phyloP scores from a whole-genome alignment of 2,113 vertebrate species.

The Mus pahari region DNA sequence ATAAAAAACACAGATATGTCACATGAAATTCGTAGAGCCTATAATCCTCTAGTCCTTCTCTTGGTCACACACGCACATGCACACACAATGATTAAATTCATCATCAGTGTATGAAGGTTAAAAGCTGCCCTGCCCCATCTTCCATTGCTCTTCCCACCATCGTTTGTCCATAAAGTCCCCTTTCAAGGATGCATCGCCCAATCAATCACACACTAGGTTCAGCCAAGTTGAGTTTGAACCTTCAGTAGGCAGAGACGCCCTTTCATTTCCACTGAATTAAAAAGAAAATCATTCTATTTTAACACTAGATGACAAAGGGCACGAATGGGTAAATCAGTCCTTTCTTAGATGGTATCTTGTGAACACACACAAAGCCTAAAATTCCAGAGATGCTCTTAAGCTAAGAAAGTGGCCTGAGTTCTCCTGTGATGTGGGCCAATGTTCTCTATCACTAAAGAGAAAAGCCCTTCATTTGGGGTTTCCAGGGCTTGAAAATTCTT shows the following conservation, averaged over 20 bases:
- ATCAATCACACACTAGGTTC: not conserved
- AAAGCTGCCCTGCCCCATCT: not conserved
- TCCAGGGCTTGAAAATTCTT: constrained; percentile 24
- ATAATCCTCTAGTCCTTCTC: not conserved
- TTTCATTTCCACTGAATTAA: not conserved
- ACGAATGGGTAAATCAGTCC: not conserved
- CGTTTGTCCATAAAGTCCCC: not conserved
- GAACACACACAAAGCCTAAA: constrained; percentile 2
- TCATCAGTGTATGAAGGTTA: not conserved
- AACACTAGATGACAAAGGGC: not conserved
- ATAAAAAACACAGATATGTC: constrained; percentile 28
- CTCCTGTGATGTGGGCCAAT: not conserved
- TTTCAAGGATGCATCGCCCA: not conserved
- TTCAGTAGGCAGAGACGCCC: not conserved
- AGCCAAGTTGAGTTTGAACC: not conserved
- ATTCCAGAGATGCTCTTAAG: not conserved
- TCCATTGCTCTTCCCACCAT: not conserved
- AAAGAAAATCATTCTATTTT: not conserved
- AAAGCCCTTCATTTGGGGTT: not conserved
- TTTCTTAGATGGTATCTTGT: not conserved
- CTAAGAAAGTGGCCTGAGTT: not conserved
- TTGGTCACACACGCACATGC: not conserved
- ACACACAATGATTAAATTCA: not conserved
- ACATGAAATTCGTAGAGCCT: not conserved
- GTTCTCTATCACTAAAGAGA: not conserved